These are phyloP conservation scores for Mus minutoides DNA, from an alignment of 2,797 vertebrate genomes.

Conservation along the genomic window DNA sequence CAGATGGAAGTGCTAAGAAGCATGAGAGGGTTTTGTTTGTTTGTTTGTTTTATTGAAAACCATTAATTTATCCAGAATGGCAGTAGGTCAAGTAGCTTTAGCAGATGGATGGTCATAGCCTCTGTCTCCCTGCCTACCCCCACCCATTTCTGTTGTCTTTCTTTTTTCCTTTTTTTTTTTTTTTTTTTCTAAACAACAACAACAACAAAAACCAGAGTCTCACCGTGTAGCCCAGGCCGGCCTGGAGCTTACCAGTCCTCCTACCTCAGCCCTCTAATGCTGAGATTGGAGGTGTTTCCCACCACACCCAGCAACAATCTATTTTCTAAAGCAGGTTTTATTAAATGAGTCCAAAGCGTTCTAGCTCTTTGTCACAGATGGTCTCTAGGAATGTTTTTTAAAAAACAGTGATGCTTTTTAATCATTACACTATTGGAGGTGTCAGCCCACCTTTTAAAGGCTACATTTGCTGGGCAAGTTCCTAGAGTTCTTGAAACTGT, in stretches of 20 bases:
- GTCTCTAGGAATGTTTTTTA: conserved; percentile 51
- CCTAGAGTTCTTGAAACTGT: conserved; percentile 74
- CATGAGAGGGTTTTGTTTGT: conserved; percentile 18
- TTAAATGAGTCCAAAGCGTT: conserved; percentile 61
- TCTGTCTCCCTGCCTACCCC: background rate
- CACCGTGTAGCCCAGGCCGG: conserved; percentile 2
- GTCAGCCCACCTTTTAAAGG: conserved; percentile 57
- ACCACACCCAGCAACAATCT: conserved; percentile 28
- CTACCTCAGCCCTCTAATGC: background rate
- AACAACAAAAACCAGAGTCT: background rate
- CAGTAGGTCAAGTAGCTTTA: conserved; percentile 53
- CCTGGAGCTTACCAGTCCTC: background rate
- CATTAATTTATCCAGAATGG: conserved; percentile 76
- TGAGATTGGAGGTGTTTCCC: background rate
- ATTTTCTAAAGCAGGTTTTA: conserved; percentile 54
- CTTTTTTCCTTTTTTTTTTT: background rate
- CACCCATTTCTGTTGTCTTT: too few relatives aligned
- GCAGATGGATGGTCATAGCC: conserved; percentile 61
- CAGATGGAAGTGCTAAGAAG: conserved; percentile 57
- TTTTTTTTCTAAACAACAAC: background rate
- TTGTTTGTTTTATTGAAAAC: conserved; percentile 64
- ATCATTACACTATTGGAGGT: conserved; percentile 51
- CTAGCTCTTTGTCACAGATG: conserved; percentile 64
- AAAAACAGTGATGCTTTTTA: conserved; percentile 60
- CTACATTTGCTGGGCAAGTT: conserved; percentile 71